phyloP scores from a whole-genome alignment of 2,888 invertebrate species.

The Phasia obesa region DNA sequence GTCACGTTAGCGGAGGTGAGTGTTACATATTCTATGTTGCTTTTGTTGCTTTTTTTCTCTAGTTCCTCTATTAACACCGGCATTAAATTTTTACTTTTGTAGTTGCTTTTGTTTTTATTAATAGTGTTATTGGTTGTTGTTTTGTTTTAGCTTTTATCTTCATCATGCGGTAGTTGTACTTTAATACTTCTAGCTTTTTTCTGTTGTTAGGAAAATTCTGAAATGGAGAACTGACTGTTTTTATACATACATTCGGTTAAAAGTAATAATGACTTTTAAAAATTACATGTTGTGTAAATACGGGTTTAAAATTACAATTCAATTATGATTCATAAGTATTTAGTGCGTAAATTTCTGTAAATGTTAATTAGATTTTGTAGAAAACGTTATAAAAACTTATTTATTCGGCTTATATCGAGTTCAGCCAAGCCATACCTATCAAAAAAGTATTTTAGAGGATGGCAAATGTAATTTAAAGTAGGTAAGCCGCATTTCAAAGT shows the following conservation, averaged over 20 bases:
- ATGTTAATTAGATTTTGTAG: no score
- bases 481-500: no score
- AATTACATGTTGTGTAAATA: conserved; percentile 26
- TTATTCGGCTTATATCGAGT: no score
- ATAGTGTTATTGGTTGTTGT: conserved; percentile 21
- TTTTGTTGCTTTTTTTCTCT: conserved; percentile 16
- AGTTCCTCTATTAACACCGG: conserved; percentile 47
- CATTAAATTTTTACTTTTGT: conserved; percentile 1
- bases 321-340: conserved; percentile 8
- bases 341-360: neutral
- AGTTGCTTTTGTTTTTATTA: neutral
- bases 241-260: neutral
- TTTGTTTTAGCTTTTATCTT: conserved; percentile 32
- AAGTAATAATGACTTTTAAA: conserved; percentile 28
- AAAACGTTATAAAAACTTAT: no score
- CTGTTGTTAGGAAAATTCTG: neutral
- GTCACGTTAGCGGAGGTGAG: conserved; percentile 45
- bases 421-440: no score
- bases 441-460: no score
- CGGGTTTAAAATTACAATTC: neutral
- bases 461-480: no score
- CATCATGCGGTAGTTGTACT: conserved; percentile 23
- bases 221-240: neutral
- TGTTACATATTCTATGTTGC: conserved; percentile 4
- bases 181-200: conserved; percentile 23